A percentile compares a stretch with the other conserved stretches of the same genome.
Evolutionary conservation across 2,888 invertebrate genomes (phyloP).

Genomic region (Sminthurides aquaticus): DNA sequence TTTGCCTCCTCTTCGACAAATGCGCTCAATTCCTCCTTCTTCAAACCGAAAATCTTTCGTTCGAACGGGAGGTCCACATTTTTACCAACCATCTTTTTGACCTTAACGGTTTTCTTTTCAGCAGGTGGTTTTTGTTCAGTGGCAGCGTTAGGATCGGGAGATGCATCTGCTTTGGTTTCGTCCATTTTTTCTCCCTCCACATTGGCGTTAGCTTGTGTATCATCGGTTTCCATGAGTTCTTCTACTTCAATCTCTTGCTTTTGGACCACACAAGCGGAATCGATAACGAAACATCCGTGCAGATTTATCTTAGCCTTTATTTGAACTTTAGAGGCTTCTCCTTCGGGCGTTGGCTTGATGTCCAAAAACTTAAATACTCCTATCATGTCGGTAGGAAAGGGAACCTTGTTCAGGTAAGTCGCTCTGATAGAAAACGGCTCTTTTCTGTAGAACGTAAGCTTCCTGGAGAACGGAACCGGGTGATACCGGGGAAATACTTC

Average conservation of each 20-base stretch:
- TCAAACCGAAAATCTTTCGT: conserved; percentile 18
- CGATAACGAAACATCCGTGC: conserved; percentile 68
- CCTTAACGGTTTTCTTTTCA: conserved; percentile 44
- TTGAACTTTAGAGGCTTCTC: conserved; percentile 90
- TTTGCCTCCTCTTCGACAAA: conserved; percentile 54
- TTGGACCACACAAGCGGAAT: conserved; percentile 51
- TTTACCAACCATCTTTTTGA: conserved; percentile 49
- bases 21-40: conserved; percentile 5
- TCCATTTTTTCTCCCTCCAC: conserved; percentile 30
- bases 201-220: conserved; percentile 23
- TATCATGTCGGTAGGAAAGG: conserved; percentile 69
- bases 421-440: conserved; percentile 83
- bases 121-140: conserved; percentile 20
- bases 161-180: conserved; percentile 52
- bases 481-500: conserved; percentile 89
- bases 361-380: conserved; percentile 59
- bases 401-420: conserved; percentile 65
- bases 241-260: conserved; percentile 56
- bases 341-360: conserved; percentile 75
- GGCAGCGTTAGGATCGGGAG: conserved; percentile 44
- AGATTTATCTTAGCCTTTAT: conserved; percentile 90
- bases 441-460: conserved; percentile 84
- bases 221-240: conserved; percentile 43
- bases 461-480: conserved; percentile 83
- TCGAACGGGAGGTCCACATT: conserved; percentile 18